These are phyloP conservation scores for Australoheros facetus DNA, from an alignment of 2,797 vertebrate species.

Conservation along the genomic window DNA sequence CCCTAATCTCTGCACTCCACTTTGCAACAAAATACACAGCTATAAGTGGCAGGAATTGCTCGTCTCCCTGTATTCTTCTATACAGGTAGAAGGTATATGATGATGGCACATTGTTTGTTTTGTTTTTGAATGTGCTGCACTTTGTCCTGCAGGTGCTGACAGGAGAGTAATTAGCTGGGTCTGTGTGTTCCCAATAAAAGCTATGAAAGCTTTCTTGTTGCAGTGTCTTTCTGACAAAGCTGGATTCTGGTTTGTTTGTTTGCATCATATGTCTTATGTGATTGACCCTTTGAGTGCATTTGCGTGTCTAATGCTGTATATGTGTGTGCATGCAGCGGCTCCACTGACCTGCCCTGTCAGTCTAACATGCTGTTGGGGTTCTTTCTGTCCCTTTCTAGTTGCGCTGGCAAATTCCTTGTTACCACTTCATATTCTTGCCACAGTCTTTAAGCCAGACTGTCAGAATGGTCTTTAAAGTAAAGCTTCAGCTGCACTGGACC, in stretches of 20 bases:
- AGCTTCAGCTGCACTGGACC: not conserved
- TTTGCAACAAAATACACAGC: not conserved
- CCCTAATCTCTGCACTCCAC: not conserved
- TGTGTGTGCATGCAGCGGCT: slow-evolving; percentile 43
- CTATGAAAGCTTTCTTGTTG: too few relatives aligned
- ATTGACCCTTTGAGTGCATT: slow-evolving; percentile 47
- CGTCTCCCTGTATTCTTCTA: not conserved
- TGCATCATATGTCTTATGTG: slow-evolving; percentile 66
- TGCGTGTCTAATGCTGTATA: slow-evolving; percentile 4
- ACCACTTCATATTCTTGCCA: too few relatives aligned
- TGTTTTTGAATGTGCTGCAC: not conserved
- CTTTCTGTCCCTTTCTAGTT: not conserved
- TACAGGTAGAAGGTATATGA: too few relatives aligned
- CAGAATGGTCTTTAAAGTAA: too few relatives aligned
- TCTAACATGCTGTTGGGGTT: not conserved
- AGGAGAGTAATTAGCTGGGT: not conserved
- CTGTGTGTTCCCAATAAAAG: too few relatives aligned
- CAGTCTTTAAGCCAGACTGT: too few relatives aligned
- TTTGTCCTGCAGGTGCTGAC: not conserved
- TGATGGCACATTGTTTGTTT: too few relatives aligned
- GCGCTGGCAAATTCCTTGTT: not conserved
- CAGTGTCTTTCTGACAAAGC: slow-evolving; percentile 23
- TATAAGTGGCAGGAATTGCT: not conserved
- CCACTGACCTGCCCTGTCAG: not conserved
- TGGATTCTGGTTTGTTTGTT: slow-evolving; percentile 63